Evolutionary conservation across 2,888 invertebrate genomes (phyloP), one percentile per base, ranked within the genome.

Genomic region (Atethmia centrago): DNA sequence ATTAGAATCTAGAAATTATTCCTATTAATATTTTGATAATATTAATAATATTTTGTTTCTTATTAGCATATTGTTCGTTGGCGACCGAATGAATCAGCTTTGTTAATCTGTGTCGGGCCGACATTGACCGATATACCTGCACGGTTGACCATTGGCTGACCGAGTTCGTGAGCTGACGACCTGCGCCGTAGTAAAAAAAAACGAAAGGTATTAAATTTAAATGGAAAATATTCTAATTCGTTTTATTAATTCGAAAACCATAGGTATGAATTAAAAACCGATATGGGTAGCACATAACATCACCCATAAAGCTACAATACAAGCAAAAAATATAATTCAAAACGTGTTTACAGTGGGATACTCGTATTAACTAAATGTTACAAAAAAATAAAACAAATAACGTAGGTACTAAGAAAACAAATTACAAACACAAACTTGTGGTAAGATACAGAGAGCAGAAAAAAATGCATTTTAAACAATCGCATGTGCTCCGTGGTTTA

Each of bases 61-160:
- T 78, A 81, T 77, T 82, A 82, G 68, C 77, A 79, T 85, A 84
- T 79, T 83, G 77, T 79, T 70, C 47, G 83, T 82, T 74, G 73
- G 71, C 79, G 68, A 83, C 21, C 64, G 65, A 45, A 82, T 85
- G 84, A 87, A 82, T 90, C 83, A 82, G 85, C 82, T 72, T 78
- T 85, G 80, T 82, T 80, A 82, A 85, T 84, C 77, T 79, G 80
- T 81, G 83, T 79, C 80, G 84, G 71, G 65, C 78, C 84, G 88
- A 87, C 92, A 91, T 88, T 91, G 92, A 91, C 91, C 91, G 86
- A 91, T 83, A 88, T 89, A 86, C 62, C 74, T 77, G 79, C 79
- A 40, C 36, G 28, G 64, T 71, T 81, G 79, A 77, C 82, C 82
- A 81, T 76, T 77, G 80, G 72, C 40, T 87, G 87, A 88, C 85